A percentile compares a stretch with the other conserved stretches of the same genome.
These are phyloP conservation scores for Cataglyphis altisquamis DNA, from an alignment of 2,888 invertebrate species.

Conservation along the genomic window DNA sequence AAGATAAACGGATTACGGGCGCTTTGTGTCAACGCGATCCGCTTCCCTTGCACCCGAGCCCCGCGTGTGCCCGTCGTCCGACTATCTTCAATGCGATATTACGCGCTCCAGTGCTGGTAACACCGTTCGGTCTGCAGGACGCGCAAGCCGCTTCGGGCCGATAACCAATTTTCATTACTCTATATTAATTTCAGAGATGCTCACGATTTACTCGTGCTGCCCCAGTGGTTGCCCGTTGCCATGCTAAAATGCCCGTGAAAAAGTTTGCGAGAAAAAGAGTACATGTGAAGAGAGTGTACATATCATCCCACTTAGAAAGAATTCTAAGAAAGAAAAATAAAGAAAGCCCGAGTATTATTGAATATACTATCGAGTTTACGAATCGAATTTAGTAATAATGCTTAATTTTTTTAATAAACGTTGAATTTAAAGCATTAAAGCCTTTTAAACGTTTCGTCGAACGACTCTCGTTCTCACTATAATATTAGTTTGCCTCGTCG, in stretches of 20 bases:
- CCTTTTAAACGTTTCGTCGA: not conserved
- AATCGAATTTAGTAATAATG: not conserved
- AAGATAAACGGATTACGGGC: slow-evolving; percentile 86
- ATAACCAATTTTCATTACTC: slow-evolving; percentile 85
- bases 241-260: slow-evolving; percentile 1
- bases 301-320: not conserved
- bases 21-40: slow-evolving; percentile 86
- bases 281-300: slow-evolving; percentile 18
- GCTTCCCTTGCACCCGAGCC: slow-evolving; percentile 83
- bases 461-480: not conserved
- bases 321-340: not conserved
- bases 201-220: slow-evolving; percentile 32
- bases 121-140: slow-evolving; percentile 81
- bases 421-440: not conserved
- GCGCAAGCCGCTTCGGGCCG: slow-evolving; percentile 80
- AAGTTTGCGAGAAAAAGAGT: not conserved
- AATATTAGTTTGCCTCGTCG: not conserved
- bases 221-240: slow-evolving; percentile 8
- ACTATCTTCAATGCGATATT: slow-evolving; percentile 84
- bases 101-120: slow-evolving; percentile 84
- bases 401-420: not conserved
- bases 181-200: slow-evolving; percentile 75
- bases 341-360: not conserved
- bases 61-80: slow-evolving; percentile 74
- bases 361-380: not conserved